Evolutionary conservation across 2,888 invertebrate species (phyloP), one percentile per base, ranked within the genome.

Genomic region (Cheilosia impressa): DNA sequence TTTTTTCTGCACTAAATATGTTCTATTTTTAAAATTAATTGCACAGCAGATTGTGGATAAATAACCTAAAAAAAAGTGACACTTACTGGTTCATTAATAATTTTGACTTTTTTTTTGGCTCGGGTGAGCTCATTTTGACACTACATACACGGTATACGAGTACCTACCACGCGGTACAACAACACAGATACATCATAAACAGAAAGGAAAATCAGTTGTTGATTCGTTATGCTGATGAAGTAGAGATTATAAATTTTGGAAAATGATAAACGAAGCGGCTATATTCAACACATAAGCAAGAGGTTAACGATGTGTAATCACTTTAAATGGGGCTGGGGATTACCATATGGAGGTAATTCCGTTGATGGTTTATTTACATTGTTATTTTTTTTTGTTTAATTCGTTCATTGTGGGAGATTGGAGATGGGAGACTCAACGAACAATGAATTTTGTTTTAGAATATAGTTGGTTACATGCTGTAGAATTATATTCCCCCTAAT

Each of bases 241-340:
- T 19, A 43, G 53, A 68, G 55, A 55, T 53, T 55, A 43, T 10
- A 24, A 4, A 9, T 24, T 68, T 43, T 10, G 53, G 68, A 17
- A 45, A 69, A 34, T 45, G 45, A 45, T 57, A 17, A 57, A 19
- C 45, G 34, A 57, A 41, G 41, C 38, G 24, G 50, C 43, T 58
- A 22, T 22, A 22, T 22, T 13, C 34, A 19, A 38, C 38, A 24
- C 52, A 65, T 24, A 52, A 38, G 22, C 50, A 53, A 53, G 27
- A 66, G 53, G 57, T 45, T 69, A 57, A 34, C 68, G 57, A 69
- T 45, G 57, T 45, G 68, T 57, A 69, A 45, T 69, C 45, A 45
- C 17, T 17, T 45, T 45, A 45, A 57, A 69, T 57, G 55, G 57
- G 38, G n/a, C 34, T 6, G 45, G 10, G 19, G 22, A 22, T 45